Percentiles rank a stretch among this genome's conserved stretches.
Conservation (phyloP, 2,888 invertebrate species). For the Myopa testacea region DNA sequence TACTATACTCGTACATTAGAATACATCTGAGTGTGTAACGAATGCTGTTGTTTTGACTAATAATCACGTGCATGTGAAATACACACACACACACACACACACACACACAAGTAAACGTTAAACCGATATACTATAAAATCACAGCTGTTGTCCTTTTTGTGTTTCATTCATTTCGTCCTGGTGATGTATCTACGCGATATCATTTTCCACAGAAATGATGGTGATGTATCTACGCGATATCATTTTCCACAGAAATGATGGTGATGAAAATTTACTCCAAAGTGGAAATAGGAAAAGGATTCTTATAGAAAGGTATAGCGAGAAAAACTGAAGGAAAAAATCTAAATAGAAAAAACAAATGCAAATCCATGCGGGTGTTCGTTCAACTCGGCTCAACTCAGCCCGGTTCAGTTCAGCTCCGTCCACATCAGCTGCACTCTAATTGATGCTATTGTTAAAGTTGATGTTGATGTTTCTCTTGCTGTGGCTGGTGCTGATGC, state of each 20-base stretch:
- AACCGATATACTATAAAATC: background rate
- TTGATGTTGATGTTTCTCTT: background rate
- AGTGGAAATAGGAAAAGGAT: too few relatives aligned
- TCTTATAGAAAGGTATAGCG: too few relatives aligned
- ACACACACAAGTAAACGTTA: background rate
- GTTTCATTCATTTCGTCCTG: background rate
- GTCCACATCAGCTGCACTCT: constrained; percentile 3
- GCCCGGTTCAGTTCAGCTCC: background rate
- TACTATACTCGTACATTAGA: background rate
- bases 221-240: too few relatives aligned
- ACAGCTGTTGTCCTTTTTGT: background rate
- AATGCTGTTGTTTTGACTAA: too few relatives aligned
- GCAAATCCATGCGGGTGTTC: background rate
- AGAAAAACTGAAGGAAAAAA: too few relatives aligned
- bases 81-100: background rate
- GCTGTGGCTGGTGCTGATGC: background rate
- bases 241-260: too few relatives aligned
- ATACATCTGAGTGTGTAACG: too few relatives aligned
- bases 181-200: too few relatives aligned
- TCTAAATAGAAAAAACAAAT: too few relatives aligned
- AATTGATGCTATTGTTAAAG: constrained; percentile 22
- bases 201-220: too few relatives aligned
- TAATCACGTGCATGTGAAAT: too few relatives aligned
- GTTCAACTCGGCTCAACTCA: constrained; percentile 5
- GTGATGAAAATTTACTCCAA: too few relatives aligned